A percentile compares a stretch with the other conserved stretches of the same genome.
Evolutionary conservation across 2,113 vertebrate genomes (phyloP).

Genomic region (Mormoops blainvillei): DNA sequence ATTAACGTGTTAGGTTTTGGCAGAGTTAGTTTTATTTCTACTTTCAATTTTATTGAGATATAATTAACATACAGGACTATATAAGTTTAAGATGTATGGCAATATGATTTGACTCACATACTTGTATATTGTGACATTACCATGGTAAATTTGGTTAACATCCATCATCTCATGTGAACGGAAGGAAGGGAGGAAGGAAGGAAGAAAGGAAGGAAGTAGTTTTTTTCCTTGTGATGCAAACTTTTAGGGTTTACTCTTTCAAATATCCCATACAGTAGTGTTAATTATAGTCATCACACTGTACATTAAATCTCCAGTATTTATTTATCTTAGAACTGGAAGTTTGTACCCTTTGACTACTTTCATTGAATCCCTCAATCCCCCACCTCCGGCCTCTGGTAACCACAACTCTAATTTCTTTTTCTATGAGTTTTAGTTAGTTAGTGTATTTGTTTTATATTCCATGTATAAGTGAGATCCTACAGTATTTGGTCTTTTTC

Average conservation of each 20-base stretch:
- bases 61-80: neutral
- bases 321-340: neutral
- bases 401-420: neutral
- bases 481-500: neutral
- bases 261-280: neutral
- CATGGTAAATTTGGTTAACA: neutral
- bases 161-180: neutral
- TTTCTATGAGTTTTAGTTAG: neutral
- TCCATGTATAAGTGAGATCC: neutral
- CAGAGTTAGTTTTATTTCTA: neutral
- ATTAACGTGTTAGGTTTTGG: neutral
- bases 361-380: neutral
- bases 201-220: neutral
- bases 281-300: neutral
- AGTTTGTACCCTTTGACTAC: neutral
- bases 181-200: neutral
- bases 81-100: neutral
- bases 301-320: neutral
- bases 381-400: neutral
- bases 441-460: neutral
- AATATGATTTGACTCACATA: neutral
- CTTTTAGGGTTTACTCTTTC: neutral
- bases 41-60: neutral
- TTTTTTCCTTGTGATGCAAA: neutral
- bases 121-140: neutral